Percentiles rank a stretch among this genome's conserved stretches.
Evolutionary conservation across 2,888 invertebrate species (phyloP).

Genomic region (Belgica antarctica): DNA sequence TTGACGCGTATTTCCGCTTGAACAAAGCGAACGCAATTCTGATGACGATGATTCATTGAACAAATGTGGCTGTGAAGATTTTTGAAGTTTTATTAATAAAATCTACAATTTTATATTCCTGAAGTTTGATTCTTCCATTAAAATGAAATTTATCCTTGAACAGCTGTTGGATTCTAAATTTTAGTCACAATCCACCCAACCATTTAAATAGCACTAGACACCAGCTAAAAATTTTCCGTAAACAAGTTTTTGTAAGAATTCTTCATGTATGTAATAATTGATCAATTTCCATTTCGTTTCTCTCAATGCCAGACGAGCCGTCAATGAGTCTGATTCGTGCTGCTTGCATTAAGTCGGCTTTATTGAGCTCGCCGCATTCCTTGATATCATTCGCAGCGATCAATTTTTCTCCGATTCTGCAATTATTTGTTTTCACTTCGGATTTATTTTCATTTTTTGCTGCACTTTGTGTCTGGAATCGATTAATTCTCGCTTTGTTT

Average conservation of each 20-base stretch:
- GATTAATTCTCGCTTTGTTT: background rate
- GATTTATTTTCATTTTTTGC: background rate
- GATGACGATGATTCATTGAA: too few relatives aligned
- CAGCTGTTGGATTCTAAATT: too few relatives aligned
- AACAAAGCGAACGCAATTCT: too few relatives aligned
- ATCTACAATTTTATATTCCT: too few relatives aligned
- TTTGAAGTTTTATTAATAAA: too few relatives aligned
- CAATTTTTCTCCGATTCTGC: background rate
- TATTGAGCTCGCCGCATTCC: background rate
- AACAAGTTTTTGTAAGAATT: too few relatives aligned
- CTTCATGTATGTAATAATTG: background rate
- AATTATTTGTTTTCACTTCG: too few relatives aligned
- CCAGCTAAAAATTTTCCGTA: too few relatives aligned
- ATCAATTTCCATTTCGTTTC: background rate
- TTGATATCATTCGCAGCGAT: background rate
- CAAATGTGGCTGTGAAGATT: too few relatives aligned
- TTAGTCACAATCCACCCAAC: too few relatives aligned
- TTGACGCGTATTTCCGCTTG: too few relatives aligned
- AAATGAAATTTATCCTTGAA: background rate
- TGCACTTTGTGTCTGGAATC: background rate
- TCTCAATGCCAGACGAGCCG: conserved; percentile 10
- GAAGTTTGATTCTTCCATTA: background rate
- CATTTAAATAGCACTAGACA: too few relatives aligned
- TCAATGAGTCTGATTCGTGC: background rate
- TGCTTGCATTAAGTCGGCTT: background rate